Evolutionary conservation across 1,140 invertebrate species (phyloP).

Genomic region (Rhynchophorus ferrugineus): DNA sequence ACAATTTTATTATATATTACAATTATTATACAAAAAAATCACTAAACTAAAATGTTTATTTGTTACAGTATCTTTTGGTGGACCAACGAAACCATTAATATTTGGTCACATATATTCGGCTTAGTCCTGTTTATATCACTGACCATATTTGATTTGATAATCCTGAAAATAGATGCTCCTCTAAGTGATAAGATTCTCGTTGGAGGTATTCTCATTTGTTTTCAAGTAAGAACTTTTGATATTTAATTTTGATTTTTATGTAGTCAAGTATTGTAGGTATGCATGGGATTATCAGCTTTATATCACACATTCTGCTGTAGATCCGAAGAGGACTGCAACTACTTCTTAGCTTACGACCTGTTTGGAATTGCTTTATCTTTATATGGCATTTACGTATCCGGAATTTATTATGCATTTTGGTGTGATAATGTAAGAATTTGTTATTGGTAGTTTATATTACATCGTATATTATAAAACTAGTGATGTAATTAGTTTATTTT

Average conservation of each 20-base stretch:
- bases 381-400: conserved; percentile 89
- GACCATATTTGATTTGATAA: conserved; percentile 75
- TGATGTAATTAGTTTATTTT: too few species aligned
- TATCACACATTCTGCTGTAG: conserved; percentile 93
- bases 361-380: conserved; percentile 89
- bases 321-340: conserved; percentile 77
- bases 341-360: conserved; percentile 84
- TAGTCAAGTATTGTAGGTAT: conserved; percentile 70
- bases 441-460: not conserved
- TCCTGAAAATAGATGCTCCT: conserved; percentile 69
- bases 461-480: too few species aligned
- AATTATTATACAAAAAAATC: too few species aligned
- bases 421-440: conserved; percentile 70
- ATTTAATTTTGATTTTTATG: too few species aligned
- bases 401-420: conserved; percentile 96
- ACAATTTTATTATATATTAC: too few species aligned
- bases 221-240: conserved; percentile 58
- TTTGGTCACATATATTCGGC: conserved; percentile 92
- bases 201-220: conserved; percentile 72
- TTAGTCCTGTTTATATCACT: conserved; percentile 81
- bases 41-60: too few species aligned
- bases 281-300: conserved; percentile 85
- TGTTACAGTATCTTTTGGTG: conserved; percentile 82
- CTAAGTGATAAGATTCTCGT: conserved; percentile 78
- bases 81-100: conserved; percentile 96